Conservation (phyloP, 1,140 invertebrate genomes). For the Eumeta japonica region DNA sequence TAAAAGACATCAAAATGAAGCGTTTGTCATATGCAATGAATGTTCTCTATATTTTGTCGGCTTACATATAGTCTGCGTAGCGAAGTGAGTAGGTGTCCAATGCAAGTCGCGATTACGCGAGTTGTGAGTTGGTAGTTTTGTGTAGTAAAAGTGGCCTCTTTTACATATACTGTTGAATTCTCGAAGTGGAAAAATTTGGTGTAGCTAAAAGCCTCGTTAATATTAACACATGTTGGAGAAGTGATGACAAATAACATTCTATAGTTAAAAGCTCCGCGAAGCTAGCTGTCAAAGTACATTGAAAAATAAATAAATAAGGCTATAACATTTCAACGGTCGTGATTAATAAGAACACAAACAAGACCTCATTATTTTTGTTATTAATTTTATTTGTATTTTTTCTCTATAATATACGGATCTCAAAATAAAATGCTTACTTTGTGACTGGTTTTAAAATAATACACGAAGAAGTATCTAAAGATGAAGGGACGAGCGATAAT, state of each 20-base stretch:
- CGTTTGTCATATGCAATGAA: neutral
- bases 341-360: conserved; percentile 20
- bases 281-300: conserved; percentile 45
- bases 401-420: neutral
- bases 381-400: neutral
- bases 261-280: neutral
- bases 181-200: no score
- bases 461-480: conserved; percentile 3
- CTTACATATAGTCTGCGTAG: conserved; percentile 46
- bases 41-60: conserved; percentile 13
- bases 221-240: neutral
- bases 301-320: conserved; percentile 52
- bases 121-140: conserved; percentile 33
- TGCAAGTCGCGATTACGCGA: conserved; percentile 41
- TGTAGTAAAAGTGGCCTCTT: conserved; percentile 41
- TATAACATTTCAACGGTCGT: conserved; percentile 31
- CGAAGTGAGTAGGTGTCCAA: conserved; percentile 42
- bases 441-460: neutral
- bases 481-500: conserved; percentile 17
- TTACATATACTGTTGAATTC: no score
- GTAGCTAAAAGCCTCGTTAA: neutral
- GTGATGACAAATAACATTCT: neutral
- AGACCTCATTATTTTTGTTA: conserved; percentile 29
- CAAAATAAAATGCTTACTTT: no score
- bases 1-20: conserved; percentile 23